These are phyloP conservation scores for Oeneis ivallda DNA, from an alignment of 2,888 invertebrate species.

Conservation along the genomic window DNA sequence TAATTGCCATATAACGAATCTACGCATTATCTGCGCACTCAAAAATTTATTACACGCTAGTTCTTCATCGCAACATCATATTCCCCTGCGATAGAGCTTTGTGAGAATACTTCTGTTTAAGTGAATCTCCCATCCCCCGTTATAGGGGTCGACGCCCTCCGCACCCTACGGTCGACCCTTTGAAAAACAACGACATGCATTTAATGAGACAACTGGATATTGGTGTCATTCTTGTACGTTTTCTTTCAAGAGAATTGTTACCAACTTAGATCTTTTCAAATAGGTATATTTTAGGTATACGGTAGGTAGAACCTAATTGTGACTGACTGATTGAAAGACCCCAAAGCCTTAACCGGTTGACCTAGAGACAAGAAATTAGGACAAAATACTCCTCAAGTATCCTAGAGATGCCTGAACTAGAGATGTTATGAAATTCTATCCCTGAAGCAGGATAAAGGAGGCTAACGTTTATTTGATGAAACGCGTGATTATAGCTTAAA, in stretches of 20 bases:
- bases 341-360: no score
- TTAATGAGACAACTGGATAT: constrained; percentile 35
- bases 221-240: constrained; percentile 27
- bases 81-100: constrained; percentile 47
- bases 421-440: no score
- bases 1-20: background rate
- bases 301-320: no score
- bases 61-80: constrained; percentile 45
- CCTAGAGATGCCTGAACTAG: no score
- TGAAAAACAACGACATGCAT: constrained; percentile 50
- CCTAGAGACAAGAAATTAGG: no score
- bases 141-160: constrained; percentile 47
- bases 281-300: background rate
- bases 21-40: constrained; percentile 19
- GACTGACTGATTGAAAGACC: no score
- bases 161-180: constrained; percentile 41
- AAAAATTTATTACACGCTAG: constrained; percentile 31
- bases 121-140: constrained; percentile 41
- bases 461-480: no score
- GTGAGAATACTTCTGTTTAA: constrained; percentile 54
- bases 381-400: no score
- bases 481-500: no score
- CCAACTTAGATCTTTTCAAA: background rate
- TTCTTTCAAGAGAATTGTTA: constrained; percentile 5
- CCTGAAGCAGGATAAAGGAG: no score